These are phyloP conservation scores for Lochmaea capreae DNA, from an alignment of 2,888 invertebrate genomes.

Conservation along the genomic window DNA sequence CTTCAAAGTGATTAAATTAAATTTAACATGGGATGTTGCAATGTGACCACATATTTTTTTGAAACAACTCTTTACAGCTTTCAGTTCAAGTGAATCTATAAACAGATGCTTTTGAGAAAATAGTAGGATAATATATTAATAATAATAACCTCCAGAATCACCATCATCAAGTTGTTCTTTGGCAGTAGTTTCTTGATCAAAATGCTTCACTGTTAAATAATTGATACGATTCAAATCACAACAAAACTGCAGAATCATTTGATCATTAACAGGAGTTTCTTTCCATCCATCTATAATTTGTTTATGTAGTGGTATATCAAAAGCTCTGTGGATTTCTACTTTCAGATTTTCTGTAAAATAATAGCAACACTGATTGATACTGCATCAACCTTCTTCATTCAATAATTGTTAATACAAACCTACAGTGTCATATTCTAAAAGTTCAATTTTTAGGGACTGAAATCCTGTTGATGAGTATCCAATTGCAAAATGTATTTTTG, in stretches of 20 bases:
- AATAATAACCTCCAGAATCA: not conserved
- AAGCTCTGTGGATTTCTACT: slow-evolving; percentile 37
- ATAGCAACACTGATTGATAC: not conserved
- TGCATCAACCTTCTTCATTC: not conserved
- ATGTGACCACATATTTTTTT: slow-evolving; percentile 42
- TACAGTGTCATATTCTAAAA: slow-evolving; percentile 45
- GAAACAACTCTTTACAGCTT: slow-evolving; percentile 49
- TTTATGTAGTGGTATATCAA: slow-evolving; percentile 44
- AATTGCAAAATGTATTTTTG: not conserved
- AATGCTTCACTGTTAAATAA: slow-evolving; percentile 40
- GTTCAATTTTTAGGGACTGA: slow-evolving; percentile 20
- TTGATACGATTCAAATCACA: slow-evolving; percentile 36
- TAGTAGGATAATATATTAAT: not conserved
- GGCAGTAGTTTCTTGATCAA: slow-evolving; percentile 14
- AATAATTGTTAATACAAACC: slow-evolving; percentile 40
- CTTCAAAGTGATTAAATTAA: slow-evolving; percentile 49
- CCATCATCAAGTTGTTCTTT: not conserved
- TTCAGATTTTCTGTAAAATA: slow-evolving; percentile 71
- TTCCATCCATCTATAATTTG: slow-evolving; percentile 50
- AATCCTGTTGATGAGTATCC: not conserved
- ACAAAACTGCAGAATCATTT: slow-evolving; percentile 44
- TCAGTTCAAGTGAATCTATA: slow-evolving; percentile 41
- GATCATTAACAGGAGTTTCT: slow-evolving; percentile 43
- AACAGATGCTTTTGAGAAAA: not conserved
- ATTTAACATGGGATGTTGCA: slow-evolving; percentile 45